phyloP scores from a whole-genome alignment of 2,888 invertebrate species.

The Tipula unca region DNA sequence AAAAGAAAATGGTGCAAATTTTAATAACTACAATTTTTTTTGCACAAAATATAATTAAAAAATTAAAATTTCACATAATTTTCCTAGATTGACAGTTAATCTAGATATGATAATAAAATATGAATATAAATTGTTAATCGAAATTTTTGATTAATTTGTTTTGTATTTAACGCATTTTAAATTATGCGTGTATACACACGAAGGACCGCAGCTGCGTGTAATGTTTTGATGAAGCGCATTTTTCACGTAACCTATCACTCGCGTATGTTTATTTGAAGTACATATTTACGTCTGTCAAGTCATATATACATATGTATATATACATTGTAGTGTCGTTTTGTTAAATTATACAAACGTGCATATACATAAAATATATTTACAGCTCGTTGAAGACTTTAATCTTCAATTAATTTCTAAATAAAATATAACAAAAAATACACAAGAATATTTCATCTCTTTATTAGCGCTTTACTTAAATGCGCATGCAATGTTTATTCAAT shows the following conservation, averaged over 20 bases:
- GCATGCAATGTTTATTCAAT: background rate
- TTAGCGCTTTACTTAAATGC: background rate
- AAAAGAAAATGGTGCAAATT: background rate
- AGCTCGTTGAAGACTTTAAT: background rate
- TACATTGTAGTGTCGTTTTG: background rate
- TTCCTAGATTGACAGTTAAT: background rate
- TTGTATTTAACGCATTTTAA: background rate
- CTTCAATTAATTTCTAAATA: background rate
- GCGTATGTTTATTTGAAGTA: background rate
- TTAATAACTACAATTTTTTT: background rate
- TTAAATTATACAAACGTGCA: background rate
- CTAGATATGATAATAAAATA: background rate
- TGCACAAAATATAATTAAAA: background rate
- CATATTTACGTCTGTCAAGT: background rate
- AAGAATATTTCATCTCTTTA: background rate
- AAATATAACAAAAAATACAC: background rate
- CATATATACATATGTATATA: background rate
- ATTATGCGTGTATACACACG: background rate
- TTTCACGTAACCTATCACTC: background rate
- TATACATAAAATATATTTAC: background rate
- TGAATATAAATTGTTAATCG: background rate
- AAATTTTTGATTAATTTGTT: background rate
- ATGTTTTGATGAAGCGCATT: background rate
- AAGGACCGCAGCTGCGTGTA: background rate
- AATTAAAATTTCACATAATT: background rate